A percentile compares a stretch with the other conserved stretches of the same genome.
Conservation (phyloP, 2,797 vertebrate species). For the Todus mexicanus region DNA sequence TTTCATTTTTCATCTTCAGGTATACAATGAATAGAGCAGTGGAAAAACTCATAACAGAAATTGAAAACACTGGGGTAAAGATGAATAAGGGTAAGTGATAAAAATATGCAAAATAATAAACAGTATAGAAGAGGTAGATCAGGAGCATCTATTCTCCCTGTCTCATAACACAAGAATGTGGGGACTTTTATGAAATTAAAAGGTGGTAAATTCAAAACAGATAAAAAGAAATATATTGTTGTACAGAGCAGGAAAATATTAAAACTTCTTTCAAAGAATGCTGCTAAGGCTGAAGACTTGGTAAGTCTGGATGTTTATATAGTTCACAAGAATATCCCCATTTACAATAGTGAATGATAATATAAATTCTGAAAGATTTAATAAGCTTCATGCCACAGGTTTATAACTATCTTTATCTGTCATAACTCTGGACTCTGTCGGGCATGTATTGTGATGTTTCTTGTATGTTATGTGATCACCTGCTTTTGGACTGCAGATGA, state of each 20-base stretch:
- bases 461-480: background rate
- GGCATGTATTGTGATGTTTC: background rate
- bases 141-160: slow-evolving; percentile 19
- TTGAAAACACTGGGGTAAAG: slow-evolving; percentile 4
- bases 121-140: slow-evolving; percentile 5
- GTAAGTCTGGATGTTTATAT: background rate
- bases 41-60: slow-evolving; percentile 45
- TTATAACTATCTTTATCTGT: background rate
- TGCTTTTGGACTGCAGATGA: background rate
- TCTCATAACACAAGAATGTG: slow-evolving; percentile 16
- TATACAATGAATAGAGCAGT: slow-evolving; percentile 7
- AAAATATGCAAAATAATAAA: slow-evolving; percentile 48
- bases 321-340: background rate
- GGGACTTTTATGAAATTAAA: slow-evolving; percentile 23
- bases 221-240: slow-evolving; percentile 28
- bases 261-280: background rate
- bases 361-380: background rate
- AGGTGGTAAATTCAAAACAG: slow-evolving; percentile 2
- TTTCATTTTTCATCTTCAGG: slow-evolving; percentile 18
- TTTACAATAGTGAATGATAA: background rate
- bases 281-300: background rate
- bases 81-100: background rate
- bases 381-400: background rate
- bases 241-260: slow-evolving; percentile 2
- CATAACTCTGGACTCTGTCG: background rate